These are phyloP conservation scores for Formica selysi DNA, from an alignment of 1,140 invertebrate species.

Conservation along the genomic window DNA sequence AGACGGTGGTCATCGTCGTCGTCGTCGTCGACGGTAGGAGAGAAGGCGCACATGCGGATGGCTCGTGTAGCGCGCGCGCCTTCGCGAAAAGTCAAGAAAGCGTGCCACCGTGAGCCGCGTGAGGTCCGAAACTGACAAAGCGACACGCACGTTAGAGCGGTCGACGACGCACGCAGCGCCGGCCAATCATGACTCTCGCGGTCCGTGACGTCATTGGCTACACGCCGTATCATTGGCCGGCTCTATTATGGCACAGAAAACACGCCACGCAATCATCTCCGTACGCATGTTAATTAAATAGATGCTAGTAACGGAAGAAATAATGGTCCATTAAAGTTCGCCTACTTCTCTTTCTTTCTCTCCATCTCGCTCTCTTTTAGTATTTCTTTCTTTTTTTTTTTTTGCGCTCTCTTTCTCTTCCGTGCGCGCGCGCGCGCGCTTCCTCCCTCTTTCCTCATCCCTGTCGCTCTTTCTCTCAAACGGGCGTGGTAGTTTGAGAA, in stretches of 20 bases:
- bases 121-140: conserved; percentile 78
- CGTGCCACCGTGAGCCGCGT: conserved; percentile 49
- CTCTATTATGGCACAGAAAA: conserved; percentile 82
- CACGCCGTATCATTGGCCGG: conserved; percentile 78
- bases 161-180: conserved; percentile 72
- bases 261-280: conserved; percentile 85
- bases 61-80: neutral
- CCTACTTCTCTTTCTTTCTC: neutral
- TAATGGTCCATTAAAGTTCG: conserved; percentile 61
- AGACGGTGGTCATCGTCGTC: neutral
- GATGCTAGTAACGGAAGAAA: conserved; percentile 74
- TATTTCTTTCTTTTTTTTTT: neutral
- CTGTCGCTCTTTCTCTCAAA: conserved; percentile 65
- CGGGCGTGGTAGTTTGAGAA: conserved; percentile 69
- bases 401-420: neutral
- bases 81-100: conserved; percentile 69
- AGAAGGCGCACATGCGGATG: neutral
- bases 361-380: conserved; percentile 12
- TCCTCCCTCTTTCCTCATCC: neutral
- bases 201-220: conserved; percentile 76
- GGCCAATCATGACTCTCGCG: conserved; percentile 73
- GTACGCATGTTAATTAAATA: conserved; percentile 82
- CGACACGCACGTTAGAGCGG: conserved; percentile 73
- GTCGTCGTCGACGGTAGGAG: neutral
- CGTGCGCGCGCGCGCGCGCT: neutral